A percentile compares a stretch with the other conserved stretches of the same genome.
Evolutionary conservation across 1,140 invertebrate species (phyloP).

Genomic region (Octopus sinensis): DNA sequence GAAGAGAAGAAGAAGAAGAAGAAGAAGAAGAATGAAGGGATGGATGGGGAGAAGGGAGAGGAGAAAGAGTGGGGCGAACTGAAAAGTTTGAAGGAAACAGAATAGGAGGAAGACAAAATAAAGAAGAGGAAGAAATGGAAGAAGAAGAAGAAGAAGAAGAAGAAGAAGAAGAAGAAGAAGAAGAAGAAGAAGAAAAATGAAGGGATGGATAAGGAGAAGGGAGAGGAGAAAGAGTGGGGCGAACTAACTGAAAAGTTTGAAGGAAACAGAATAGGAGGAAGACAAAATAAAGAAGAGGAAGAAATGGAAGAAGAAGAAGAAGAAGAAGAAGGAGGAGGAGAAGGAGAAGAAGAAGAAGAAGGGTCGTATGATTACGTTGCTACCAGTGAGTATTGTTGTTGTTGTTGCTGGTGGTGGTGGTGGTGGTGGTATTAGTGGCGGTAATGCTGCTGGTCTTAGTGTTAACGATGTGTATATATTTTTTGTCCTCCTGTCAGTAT

Average conservation of each 20-base stretch:
- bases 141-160: constrained; percentile 1
- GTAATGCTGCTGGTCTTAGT: too few species aligned
- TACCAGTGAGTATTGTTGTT: too few species aligned
- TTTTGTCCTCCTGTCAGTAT: too few species aligned
- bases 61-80: not conserved
- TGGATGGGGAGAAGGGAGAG: not conserved
- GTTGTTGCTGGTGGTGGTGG: too few species aligned
- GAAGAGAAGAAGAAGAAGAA: not conserved
- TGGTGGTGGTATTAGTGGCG: too few species aligned
- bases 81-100: not conserved
- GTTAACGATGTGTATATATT: too few species aligned
- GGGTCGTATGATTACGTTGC: too few species aligned
- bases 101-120: not conserved
- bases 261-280: not conserved
- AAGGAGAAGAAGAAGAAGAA: not conserved
- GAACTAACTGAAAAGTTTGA: not conserved
- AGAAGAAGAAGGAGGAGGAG: not conserved
- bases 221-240: not conserved
- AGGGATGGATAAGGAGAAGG: not conserved
- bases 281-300: not conserved
- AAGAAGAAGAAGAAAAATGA: not conserved
- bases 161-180: not conserved
- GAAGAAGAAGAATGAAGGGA: not conserved
- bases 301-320: not conserved
- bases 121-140: not conserved